Base-by-base conservation (phyloP, 2,113 vertebrate species). In the Colius striatus region DNA sequence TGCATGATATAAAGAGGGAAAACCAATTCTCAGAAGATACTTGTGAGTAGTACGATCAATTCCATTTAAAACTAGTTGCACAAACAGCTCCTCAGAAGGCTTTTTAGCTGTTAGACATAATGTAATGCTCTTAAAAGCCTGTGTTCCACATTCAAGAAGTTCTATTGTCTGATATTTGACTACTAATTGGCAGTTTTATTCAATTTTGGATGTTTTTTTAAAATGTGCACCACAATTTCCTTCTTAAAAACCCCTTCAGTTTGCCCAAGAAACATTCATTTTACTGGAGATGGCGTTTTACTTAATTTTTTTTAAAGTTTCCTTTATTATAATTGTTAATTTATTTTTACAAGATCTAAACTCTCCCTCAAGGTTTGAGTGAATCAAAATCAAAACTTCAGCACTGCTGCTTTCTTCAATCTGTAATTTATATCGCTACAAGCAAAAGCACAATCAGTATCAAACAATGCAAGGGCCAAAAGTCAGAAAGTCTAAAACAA, bases 211-310 rank as follows among this genome's bases (percentile, higher is more conserved):
- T 23, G 38, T 53, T 45, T 79, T 87, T 53, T 76, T 36, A 34
- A 94, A 96, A 89, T 96, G 82, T 90, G 93, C 90, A 98, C 92
- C 66, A 89, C 29, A 78, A 50, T 92, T 96, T 96, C 88, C 88
- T 95, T 97, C 94, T 14, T 41, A 25, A 4, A 6, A 54, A 84
- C 86, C 84, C 47, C 87, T 74, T 71, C 36, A 10, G 17, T 87
- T 82, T 57, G 70, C n/a, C 82, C 65, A 92, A 96, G 34, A 92
- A 96, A 68, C 41, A 87, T 91, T 85, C 16, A 87, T 95, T 97
- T 96, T 88, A 92, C 92, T 82, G 23, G 51, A 66, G 9, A 74
- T 34, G 67, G 32, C 55, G n/a, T 47, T 86, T 96, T 68, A 36
- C 12, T 90, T 53, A 1, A 13, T 20, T 77, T 47, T 34, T 57